Evolutionary conservation across 2,113 vertebrate species (phyloP).

Genomic region (Phrynocephalus versicolor): DNA sequence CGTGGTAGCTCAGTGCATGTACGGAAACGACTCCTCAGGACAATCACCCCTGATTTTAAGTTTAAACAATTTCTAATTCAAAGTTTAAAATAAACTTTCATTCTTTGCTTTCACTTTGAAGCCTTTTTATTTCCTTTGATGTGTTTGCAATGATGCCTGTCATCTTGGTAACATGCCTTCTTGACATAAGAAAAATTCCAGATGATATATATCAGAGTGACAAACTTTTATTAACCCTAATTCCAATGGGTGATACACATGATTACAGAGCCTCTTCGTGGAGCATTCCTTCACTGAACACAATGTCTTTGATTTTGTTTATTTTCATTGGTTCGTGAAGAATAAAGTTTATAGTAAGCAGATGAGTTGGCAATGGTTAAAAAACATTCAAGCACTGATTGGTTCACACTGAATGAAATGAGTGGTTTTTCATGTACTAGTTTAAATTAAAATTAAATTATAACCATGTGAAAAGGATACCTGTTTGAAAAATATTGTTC

Average conservation of each 20-base stretch:
- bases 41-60: neutral
- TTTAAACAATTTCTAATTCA: neutral
- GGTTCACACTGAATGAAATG: constrained; percentile 17
- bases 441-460: constrained; percentile 40
- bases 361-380: constrained; percentile 33
- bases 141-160: neutral
- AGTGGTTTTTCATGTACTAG: constrained; percentile 45
- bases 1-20: neutral
- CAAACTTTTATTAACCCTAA: neutral
- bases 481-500: constrained; percentile 29
- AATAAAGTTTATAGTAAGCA: constrained; percentile 30
- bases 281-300: neutral
- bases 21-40: no score
- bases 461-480: constrained; percentile 31
- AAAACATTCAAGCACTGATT: constrained; percentile 43
- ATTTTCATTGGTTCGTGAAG: constrained; percentile 27
- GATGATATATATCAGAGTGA: neutral
- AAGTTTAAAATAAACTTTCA: neutral
- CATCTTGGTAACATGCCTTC: neutral
- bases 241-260: neutral
- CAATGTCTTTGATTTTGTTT: neutral
- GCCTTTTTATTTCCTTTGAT: neutral
- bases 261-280: neutral
- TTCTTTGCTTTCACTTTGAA: neutral
- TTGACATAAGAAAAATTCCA: neutral